Conservation (phyloP, 2,888 invertebrate species). For the Lymantria monacha region DNA sequence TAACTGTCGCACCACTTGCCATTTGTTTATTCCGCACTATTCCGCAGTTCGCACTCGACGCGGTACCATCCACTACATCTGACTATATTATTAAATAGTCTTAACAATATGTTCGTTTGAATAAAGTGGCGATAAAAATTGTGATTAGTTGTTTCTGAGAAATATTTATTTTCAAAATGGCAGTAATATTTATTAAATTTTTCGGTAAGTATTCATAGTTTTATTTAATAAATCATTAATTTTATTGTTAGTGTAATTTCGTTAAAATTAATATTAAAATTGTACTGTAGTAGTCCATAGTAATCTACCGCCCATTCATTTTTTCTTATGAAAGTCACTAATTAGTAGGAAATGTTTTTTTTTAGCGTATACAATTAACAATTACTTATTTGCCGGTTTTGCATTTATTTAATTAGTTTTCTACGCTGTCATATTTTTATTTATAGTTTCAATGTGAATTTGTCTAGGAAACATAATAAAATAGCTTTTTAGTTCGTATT, state of each 20-base stretch:
- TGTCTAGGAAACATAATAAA: too few relatives aligned
- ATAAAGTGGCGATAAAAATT: conserved; percentile 26
- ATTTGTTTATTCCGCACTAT: conserved; percentile 21
- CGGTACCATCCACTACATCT: conserved; percentile 25
- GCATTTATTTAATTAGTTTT: background rate
- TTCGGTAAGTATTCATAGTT: conserved; percentile 55
- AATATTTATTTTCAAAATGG: conserved; percentile 48
- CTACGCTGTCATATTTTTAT: background rate
- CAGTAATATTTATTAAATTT: conserved; percentile 62
- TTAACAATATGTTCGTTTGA: conserved; percentile 30
- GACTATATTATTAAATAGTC: conserved; percentile 11
- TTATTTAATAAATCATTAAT: background rate
- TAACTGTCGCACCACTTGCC: conserved; percentile 13
- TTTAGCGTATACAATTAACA: background rate
- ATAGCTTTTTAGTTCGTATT: too few relatives aligned
- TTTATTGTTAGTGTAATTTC: background rate
- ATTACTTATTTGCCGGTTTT: background rate
- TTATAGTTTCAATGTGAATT: background rate
- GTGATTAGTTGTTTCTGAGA: conserved; percentile 21
- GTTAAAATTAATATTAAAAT: background rate
- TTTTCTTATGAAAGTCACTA: background rate
- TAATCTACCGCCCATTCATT: background rate
- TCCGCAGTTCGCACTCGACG: conserved; percentile 36
- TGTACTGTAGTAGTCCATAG: background rate
- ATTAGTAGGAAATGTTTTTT: background rate